Evolutionary conservation across 2,888 invertebrate species (phyloP).

Genomic region (Dasypogon diadema): DNA sequence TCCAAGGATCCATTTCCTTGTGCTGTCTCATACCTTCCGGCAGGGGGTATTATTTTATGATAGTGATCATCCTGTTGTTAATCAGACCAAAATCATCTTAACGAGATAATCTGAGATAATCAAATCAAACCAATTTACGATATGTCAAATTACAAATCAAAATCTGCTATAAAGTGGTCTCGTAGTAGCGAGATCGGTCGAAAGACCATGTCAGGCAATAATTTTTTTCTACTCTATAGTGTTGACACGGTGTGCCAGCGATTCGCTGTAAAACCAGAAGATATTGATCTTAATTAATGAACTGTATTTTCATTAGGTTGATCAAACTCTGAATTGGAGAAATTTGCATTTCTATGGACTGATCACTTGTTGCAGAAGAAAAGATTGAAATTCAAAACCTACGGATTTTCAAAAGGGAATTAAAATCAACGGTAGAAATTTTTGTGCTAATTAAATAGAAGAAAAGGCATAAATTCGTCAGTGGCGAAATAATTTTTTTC

Average conservation of each 20-base stretch:
- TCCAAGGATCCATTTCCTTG: not conserved
- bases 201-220: not conserved
- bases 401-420: not conserved
- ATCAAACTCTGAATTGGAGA: not conserved
- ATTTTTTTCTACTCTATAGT: not conserved
- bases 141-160: not conserved
- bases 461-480: slow-evolving; percentile 2
- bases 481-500: slow-evolving; percentile 14
- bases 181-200: too few relatives aligned
- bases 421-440: not conserved
- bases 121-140: slow-evolving; percentile 7
- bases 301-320: not conserved
- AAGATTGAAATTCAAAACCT: not conserved
- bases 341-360: slow-evolving; percentile 21
- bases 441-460: not conserved
- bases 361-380: not conserved
- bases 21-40: slow-evolving; percentile 5
- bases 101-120: not conserved
- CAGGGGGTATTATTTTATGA: not conserved
- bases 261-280: slow-evolving; percentile 9
- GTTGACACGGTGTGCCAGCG: slow-evolving; percentile 10
- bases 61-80: not conserved
- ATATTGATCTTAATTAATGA: slow-evolving; percentile 22
- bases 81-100: not conserved
- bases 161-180: too few relatives aligned